Base-by-base conservation (phyloP, 2,113 vertebrate genomes). In the Rhinolophus ferrumequinum region DNA sequence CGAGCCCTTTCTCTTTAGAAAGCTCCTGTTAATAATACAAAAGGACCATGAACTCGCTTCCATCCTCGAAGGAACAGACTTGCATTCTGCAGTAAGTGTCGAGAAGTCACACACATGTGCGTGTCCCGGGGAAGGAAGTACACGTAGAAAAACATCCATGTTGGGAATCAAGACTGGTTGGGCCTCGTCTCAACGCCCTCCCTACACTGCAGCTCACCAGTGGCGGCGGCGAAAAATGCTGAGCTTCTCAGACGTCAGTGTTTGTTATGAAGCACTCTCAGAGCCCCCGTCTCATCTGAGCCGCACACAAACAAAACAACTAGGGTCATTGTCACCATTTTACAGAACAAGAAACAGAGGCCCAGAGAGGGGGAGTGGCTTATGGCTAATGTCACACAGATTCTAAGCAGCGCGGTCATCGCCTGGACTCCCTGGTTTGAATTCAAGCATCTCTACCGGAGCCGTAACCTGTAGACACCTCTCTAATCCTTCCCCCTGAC, bases 171-270 rank as follows among this genome's bases (percentile, higher is more conserved):
- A 58, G 38, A 33, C 7, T 11, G 13, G 52, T 8, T 15, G 19
- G 26, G 22, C 30, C 2, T 24, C 54, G 52, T 41, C 24, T 72
- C 33, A 9, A 0, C 1, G 0, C 14, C 10, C 15, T 41, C 30
- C 22, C 35, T 15, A 9, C 4, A 0, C 2, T 10, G 19, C 3
- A 26, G 26, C 30, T 26, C 35, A 1, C 28, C 4, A 12, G 58
- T 5, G 24, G 54, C 70, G 52, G 7, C 22, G 22, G 35, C 70
- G n/a, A 5, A 90, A 33, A 19, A 38, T 1, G 1, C 4, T 2
- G 41, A 60, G 19, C 41, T 41, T 66, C 22, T 5, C 83, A 73
- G 26, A 8, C 6, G 22, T 12, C 22, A 1, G 0, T n/a, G n/a
- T 92, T 19, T n/a, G 30, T 62, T 12, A 8, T 6, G 52, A 72